Base-by-base conservation (phyloP, 2,888 invertebrate genomes). In the Tipula unca region DNA sequence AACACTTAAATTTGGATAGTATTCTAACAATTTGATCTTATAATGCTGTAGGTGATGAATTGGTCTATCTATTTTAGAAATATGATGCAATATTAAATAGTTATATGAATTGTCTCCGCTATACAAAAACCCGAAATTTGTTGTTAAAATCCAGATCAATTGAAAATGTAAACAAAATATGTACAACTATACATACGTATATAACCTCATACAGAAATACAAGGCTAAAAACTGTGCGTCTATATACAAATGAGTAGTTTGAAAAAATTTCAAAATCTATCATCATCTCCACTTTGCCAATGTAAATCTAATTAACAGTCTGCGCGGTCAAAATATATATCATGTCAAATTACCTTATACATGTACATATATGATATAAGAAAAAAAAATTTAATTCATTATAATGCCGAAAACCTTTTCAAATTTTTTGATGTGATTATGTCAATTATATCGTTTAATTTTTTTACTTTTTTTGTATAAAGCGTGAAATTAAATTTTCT, bases 391-490 rank as follows among this genome's bases (percentile, higher is more conserved):
- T 69, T 69, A 13, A 69, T 25, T 69, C 69, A 69, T 69, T 69
- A 10, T 69, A 25, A 69, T 69, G 69, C 25, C 25, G 69, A 69
- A 69, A 69, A 69, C 25, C 69, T 69, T 69, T 69, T 69, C 69
- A 69, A 69, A 69, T 69, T 69, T 69, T 69, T 69, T 69, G 69
- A 69, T 69, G 69, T 69, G 69, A 69, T 69, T 69, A 69, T 69
- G 69, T 69, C 69, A 69, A 69, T 69, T 69, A 69, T 69, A 69
- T 69, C 69, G 69, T 69, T 69, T 69, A 69, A 69, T 25, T 17
- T 48, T 48, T 69, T n/a, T n/a, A n/a, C n/a, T n/a, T n/a, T n/a
- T n/a, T n/a, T n/a, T n/a, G n/a, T n/a, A 25, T 69, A 69, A 69
- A 69, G 69, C 69, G 69, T 69, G 69, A 69, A 69, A 69, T 69